phyloP scores from a whole-genome alignment of 2,113 vertebrate species.

The Campylomormyrus numenius region DNA sequence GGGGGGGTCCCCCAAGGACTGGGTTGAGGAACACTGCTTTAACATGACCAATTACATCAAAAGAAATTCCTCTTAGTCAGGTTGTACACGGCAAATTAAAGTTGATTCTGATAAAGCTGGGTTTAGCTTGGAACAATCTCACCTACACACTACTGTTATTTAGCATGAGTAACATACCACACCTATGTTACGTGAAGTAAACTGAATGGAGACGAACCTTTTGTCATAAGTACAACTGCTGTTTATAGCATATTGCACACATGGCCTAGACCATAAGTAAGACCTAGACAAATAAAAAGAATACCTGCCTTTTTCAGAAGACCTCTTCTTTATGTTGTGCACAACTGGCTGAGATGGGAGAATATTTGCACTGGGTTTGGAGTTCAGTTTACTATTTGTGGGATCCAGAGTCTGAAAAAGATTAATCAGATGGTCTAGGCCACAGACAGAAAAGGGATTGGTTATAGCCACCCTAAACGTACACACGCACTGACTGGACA shows the following conservation, averaged over 20 bases:
- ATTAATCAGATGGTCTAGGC: background rate
- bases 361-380: background rate
- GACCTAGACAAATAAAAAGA: background rate
- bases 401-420: background rate
- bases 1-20: background rate
- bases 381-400: background rate
- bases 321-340: slow-evolving; percentile 19
- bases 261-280: background rate
- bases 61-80: background rate
- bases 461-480: too few species aligned
- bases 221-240: background rate
- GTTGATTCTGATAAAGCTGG: background rate
- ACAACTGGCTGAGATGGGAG: background rate
- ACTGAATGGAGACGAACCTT: background rate
- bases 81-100: background rate
- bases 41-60: background rate
- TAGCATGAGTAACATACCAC: background rate
- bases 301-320: slow-evolving; percentile 23
- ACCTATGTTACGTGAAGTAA: background rate
- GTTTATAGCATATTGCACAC: background rate
- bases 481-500: too few species aligned
- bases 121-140: background rate
- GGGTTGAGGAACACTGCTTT: background rate
- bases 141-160: background rate
- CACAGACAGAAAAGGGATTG: background rate